phyloP scores from a whole-genome alignment of 2,113 vertebrate genomes.

The Epinephelus fuscoguttatus region DNA sequence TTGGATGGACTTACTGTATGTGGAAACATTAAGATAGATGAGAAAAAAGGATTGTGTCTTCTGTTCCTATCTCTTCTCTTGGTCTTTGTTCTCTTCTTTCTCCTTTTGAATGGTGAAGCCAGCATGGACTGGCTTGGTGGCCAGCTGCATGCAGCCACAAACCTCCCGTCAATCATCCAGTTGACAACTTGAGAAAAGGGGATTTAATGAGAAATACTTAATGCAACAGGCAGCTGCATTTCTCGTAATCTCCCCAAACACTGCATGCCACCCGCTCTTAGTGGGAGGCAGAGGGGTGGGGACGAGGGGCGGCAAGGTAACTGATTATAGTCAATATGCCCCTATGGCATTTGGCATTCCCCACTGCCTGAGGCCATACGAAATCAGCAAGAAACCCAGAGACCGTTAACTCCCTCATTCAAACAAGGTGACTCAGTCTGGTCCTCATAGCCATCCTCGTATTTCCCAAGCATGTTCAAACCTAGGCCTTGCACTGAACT shows the following conservation, averaged over 20 bases:
- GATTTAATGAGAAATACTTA: constrained; percentile 32
- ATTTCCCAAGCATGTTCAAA: constrained; percentile 53
- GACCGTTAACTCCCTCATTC: constrained; percentile 53
- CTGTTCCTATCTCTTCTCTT: constrained; percentile 4
- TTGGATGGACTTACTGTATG: constrained; percentile 56
- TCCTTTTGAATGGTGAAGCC: neutral
- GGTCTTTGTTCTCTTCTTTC: neutral
- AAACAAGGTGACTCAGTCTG: constrained; percentile 58
- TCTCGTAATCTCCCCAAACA: constrained; percentile 49
- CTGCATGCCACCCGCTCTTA: constrained; percentile 34
- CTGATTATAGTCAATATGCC: constrained; percentile 67
- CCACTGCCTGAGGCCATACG: constrained; percentile 59
- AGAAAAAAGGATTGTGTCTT: neutral
- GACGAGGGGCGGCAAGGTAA: constrained; percentile 10
- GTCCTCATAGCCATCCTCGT: constrained; percentile 53
- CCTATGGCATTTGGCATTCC: constrained; percentile 69
- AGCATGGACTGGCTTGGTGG: neutral
- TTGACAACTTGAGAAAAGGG: constrained; percentile 10
- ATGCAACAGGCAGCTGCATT: constrained; percentile 35
- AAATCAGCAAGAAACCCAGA: constrained; percentile 44
- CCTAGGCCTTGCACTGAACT: constrained; percentile 22
- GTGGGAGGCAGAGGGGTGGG: constrained; percentile 24
- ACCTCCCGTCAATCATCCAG: constrained; percentile 19
- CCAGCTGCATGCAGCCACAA: neutral
- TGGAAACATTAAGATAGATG: constrained; percentile 53